Conservation (phyloP, 2,113 vertebrate species). For the Anolis carolinensis region DNA sequence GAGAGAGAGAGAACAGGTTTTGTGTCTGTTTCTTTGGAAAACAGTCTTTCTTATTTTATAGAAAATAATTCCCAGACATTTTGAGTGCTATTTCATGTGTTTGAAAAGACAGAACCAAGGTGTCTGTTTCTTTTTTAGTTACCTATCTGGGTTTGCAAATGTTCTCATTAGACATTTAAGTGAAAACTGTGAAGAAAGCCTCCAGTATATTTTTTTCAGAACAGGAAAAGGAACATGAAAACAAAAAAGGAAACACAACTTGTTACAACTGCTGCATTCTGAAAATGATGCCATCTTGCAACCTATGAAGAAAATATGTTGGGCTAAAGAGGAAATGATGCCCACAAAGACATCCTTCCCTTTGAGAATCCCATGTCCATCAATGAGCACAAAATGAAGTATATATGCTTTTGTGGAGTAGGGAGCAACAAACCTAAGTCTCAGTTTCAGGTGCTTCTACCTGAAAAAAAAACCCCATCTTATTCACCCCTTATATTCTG, state of each 20-base stretch:
- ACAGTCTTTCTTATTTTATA: conserved; percentile 37
- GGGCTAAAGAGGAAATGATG: not conserved
- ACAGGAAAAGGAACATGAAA: not conserved
- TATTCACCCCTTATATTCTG: no score
- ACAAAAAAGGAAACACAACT: not conserved
- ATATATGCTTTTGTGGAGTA: not conserved
- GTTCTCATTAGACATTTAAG: not conserved
- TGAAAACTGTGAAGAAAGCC: not conserved
- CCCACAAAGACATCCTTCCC: not conserved
- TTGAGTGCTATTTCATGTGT: conserved; percentile 49
- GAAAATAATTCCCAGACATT: conserved; percentile 42
- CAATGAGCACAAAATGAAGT: not conserved
- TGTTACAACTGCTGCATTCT: not conserved
- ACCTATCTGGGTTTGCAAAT: not conserved
- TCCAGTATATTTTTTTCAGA: not conserved
- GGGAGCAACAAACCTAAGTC: not conserved
- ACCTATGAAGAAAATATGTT: not conserved
- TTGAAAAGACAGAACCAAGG: conserved; percentile 36
- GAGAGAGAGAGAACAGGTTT: not conserved
- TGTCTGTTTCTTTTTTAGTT: not conserved
- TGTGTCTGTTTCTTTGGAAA: conserved; percentile 41
- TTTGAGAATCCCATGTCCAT: not conserved
- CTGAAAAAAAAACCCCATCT: no score
- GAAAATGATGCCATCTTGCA: not conserved
- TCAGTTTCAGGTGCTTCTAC: not conserved